Evolutionary conservation across 2,888 invertebrate species (phyloP).

Genomic region (Belgica antarctica): DNA sequence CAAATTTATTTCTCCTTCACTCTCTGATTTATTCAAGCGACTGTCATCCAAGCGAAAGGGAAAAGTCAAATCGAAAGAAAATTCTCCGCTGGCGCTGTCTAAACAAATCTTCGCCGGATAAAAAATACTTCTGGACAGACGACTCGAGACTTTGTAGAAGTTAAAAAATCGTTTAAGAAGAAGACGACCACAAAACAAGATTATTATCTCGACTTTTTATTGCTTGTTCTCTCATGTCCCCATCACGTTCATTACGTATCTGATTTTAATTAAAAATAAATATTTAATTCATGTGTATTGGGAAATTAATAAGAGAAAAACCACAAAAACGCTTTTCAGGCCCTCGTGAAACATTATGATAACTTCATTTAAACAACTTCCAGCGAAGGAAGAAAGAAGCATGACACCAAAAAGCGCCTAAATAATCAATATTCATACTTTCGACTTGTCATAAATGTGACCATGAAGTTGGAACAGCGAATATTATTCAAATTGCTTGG

Average conservation of each 20-base stretch:
- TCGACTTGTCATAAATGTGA: not conserved
- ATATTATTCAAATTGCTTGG: not conserved
- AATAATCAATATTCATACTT: no score
- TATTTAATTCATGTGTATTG: conserved; percentile 29
- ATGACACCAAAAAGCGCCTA: no score
- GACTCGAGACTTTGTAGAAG: not conserved
- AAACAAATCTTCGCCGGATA: conserved; percentile 34
- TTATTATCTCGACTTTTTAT: conserved; percentile 41
- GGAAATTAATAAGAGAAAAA: conserved; percentile 8
- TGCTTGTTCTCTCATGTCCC: conserved; percentile 37
- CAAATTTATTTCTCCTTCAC: conserved; percentile 31
- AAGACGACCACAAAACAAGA: conserved; percentile 28
- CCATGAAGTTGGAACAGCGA: not conserved
- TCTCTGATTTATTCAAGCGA: conserved; percentile 39
- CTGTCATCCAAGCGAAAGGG: not conserved
- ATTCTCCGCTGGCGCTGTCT: conserved; percentile 26
- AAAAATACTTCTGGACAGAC: conserved; percentile 19
- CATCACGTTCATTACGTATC: conserved; percentile 10
- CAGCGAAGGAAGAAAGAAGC: no score
- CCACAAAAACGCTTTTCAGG: not conserved
- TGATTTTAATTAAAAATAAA: conserved; percentile 39
- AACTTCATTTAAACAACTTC: no score
- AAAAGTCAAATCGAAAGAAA: not conserved
- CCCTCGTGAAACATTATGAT: no score
- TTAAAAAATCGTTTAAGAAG: conserved; percentile 12